These are phyloP conservation scores for Conus ventricosus DNA, from an alignment of 1,140 invertebrate genomes.

Conservation along the genomic window DNA sequence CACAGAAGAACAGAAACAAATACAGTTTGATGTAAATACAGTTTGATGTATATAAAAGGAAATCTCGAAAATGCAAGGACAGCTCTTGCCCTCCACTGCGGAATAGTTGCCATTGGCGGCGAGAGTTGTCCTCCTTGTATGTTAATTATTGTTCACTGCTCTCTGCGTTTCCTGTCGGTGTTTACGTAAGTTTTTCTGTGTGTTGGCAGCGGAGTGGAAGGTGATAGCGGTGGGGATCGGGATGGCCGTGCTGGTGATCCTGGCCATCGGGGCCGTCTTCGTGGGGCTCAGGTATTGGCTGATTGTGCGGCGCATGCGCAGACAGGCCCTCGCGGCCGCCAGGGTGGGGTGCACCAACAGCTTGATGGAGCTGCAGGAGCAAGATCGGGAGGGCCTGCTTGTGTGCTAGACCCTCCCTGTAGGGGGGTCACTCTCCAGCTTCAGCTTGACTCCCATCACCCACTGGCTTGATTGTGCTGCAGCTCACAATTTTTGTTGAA, in stretches of 20 bases:
- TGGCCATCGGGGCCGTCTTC: slow-evolving; percentile 7
- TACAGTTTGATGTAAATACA: no score
- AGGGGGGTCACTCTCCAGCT: no score
- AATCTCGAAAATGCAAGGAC: no score
- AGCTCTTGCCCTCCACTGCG: no score
- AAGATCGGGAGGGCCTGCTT: slow-evolving; percentile 25
- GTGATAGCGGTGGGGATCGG: background rate
- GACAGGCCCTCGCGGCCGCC: slow-evolving; percentile 8
- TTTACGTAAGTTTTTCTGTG: background rate
- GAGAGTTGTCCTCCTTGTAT: no score
- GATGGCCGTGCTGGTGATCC: background rate
- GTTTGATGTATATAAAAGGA: no score
- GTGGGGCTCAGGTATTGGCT: slow-evolving; percentile 27
- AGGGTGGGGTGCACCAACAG: slow-evolving; percentile 22
- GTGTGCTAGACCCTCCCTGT: background rate
- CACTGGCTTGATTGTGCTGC: no score
- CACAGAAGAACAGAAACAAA: no score
- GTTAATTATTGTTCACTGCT: no score
- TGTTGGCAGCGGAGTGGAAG: slow-evolving; percentile 17
- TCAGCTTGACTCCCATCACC: no score
- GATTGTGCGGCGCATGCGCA: slow-evolving; percentile 3
- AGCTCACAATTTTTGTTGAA: no score
- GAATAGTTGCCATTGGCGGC: no score
- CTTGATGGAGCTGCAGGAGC: slow-evolving; percentile 20
- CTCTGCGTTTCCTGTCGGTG: background rate